phyloP scores from a whole-genome alignment of 2,888 invertebrate species.

The Andrena camellia region DNA sequence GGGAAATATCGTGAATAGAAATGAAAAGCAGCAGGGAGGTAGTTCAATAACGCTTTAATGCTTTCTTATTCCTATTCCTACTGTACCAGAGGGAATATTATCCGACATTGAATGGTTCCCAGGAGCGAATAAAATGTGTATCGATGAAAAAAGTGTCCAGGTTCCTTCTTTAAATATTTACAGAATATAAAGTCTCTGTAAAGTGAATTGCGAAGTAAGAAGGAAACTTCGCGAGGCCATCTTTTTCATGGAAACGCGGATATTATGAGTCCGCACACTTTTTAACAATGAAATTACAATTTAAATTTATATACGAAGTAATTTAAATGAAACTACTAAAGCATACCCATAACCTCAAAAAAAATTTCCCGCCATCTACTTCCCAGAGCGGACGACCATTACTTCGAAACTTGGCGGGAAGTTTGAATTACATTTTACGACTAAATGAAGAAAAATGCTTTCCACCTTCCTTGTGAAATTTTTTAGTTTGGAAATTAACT shows the following conservation, averaged over 20 bases:
- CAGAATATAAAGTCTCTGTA: background rate
- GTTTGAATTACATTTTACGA: background rate
- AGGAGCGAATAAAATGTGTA: background rate
- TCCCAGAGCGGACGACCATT: background rate
- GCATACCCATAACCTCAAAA: too few species aligned
- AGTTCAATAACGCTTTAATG: conserved; percentile 12
- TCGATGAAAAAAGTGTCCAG: background rate
- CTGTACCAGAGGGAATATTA: background rate
- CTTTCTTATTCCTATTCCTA: background rate
- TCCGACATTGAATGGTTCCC: background rate
- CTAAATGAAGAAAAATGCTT: background rate
- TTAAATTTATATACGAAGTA: background rate
- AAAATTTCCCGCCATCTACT: background rate
- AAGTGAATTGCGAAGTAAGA: background rate
- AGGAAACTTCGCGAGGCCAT: background rate
- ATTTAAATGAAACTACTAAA: background rate
- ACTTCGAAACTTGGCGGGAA: background rate
- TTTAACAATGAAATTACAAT: background rate
- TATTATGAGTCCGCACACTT: background rate
- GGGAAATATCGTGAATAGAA: background rate
- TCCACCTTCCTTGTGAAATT: background rate
- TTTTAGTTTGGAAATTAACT: too few species aligned
- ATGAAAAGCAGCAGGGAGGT: background rate
- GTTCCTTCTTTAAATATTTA: background rate
- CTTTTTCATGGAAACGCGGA: background rate